Evolutionary conservation across 2,888 invertebrate genomes (phyloP), one percentile per base, ranked within the genome.

Genomic region (Pheosia tremula): DNA sequence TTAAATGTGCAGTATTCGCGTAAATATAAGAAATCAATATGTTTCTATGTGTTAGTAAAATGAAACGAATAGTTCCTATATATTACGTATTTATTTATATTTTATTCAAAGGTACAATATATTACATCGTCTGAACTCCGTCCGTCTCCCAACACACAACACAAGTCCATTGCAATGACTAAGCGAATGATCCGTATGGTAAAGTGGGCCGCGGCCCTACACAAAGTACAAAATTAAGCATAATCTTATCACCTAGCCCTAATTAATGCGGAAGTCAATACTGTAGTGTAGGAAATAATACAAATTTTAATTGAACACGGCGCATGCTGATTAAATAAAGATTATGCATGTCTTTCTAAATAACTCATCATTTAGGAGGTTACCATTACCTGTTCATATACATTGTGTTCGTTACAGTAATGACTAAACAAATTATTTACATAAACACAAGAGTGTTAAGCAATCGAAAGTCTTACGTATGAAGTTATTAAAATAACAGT

Each of bases 41-140:
- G 24, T 24, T 24, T 24, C 24, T 24, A 8, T 49, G 10, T 5
- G 13, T 6, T 37, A 41, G 24, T 53, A 55, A 50, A 87, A 86
- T 83, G 69, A 88, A 88, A 89, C 83, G 69, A 80, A 58, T 53
- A 56, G 61, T 52, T 80, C 89, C 89, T 91, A 93, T 93, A 92
- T 93, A 93, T 92, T 92, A 93, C 89, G 91, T 93, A 91, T 93
- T 92, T 92, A 91, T 93, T 92, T 91, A 92, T 93, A 92, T 87
- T 87, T 80, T 85, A 88, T 89, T 91, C 86, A 91, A 93, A 93
- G 93, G 90, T 93, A 93, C 93, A 93, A 93, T 93, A 93, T 93
- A 91, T 92, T 93, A 93, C 93, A 93, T 86, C 91, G 89, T 91
- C 89, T 83, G 84, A 86, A 88, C 88, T 85, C 78, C 84, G 81